These are phyloP conservation scores for Protonemura montana DNA, from an alignment of 2,888 invertebrate species.

Conservation along the genomic window DNA sequence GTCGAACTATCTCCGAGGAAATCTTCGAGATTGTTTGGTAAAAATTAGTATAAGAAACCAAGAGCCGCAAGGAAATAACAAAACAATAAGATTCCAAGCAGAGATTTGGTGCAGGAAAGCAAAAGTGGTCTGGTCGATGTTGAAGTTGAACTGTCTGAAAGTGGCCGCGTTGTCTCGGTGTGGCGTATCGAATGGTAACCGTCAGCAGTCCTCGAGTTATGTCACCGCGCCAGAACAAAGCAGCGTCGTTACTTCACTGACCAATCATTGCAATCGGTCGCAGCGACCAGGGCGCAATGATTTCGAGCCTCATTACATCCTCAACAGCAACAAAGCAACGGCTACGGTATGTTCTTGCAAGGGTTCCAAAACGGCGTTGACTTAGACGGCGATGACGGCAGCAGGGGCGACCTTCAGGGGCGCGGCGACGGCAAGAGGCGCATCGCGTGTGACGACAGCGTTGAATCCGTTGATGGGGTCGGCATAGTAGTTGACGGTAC, in stretches of 20 bases:
- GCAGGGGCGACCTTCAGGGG: conserved; percentile 46
- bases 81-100: background rate
- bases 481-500: conserved; percentile 57
- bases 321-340: background rate
- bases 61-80: conserved; percentile 29
- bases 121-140: conserved; percentile 4
- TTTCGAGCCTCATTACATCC: background rate
- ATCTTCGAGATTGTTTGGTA: conserved; percentile 36
- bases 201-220: background rate
- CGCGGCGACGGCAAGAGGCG: conserved; percentile 51
- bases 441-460: conserved; percentile 55
- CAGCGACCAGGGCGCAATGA: background rate
- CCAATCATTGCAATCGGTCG: background rate
- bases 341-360: no score
- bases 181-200: background rate
- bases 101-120: background rate
- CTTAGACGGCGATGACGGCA: conserved; percentile 46
- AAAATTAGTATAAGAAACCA: background rate
- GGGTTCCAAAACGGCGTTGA: background rate
- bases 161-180: background rate
- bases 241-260: background rate
- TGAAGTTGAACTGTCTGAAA: no score
- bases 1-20: conserved; percentile 23
- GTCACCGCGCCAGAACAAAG: background rate
- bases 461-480: conserved; percentile 57